Base-by-base conservation (phyloP, 1,140 invertebrate genomes). In the Psix sp. region DNA sequence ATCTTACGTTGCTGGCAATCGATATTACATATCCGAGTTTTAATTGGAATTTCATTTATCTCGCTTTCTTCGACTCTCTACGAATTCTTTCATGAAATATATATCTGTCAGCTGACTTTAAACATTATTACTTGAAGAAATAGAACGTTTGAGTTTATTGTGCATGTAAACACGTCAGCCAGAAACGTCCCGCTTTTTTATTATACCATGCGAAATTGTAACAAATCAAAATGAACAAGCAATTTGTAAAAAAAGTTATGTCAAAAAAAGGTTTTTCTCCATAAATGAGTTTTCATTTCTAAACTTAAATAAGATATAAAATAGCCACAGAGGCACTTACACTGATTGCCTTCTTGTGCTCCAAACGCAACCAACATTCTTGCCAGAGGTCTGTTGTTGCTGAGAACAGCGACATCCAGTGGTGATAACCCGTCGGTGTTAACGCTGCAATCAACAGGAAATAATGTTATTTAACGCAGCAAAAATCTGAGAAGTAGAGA, bases 401-500 rank as follows among this genome's bases (percentile, higher is more conserved):
- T 93, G 78, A 98, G 89, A 13, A 97, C 93, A 0, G 96, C 96
- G 36, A 98, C 91, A 84, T 98, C 96, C 81, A 98, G 84, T 0
- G 95, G 92, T 10, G 94, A 95, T 38, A 98, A 88, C 2, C 95
- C 94, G 84, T 98, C 96, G 49, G 90, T 91, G 83, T 97, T 98
- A 57, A 95, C 90, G 81, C 94, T 94, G 87, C n/a, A n/a, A n/a
- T n/a, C n/a, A n/a, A n/a, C n/a, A n/a, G n/a, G n/a, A 45, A 45
- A 45, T 24, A 29, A 31, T 48, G 31, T 33, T 6, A 5, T 3
- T 33, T 33, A 3, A n/a, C 3, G 5, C n/a, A 11, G n/a, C 5
- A 33, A 33, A 33, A 33, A n/a, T n/a, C n/a, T n/a, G 21, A 24
- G 21, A 24, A 24, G 7, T 7, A 24, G 7, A 24, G 3, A 24